A percentile compares a stretch with the other conserved stretches of the same genome.
These are phyloP conservation scores for Acanthis flammea DNA, from an alignment of 2,797 vertebrate species.

Conservation along the genomic window DNA sequence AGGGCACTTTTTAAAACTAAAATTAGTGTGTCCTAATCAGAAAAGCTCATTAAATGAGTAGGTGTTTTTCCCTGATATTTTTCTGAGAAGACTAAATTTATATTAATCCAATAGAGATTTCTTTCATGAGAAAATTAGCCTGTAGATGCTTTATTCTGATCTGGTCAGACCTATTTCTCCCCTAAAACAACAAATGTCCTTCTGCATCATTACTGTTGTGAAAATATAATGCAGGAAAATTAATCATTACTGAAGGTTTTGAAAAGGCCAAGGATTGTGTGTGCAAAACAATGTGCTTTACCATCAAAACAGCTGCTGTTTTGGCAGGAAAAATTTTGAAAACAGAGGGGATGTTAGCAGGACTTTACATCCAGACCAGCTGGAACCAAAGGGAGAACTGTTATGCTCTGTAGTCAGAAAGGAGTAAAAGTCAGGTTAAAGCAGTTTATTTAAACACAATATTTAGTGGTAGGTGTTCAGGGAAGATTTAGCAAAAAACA, in stretches of 20 bases:
- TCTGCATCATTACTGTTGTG: background rate
- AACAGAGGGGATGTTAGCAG: background rate
- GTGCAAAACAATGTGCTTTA: background rate
- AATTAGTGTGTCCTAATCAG: background rate
- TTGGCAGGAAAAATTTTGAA: background rate
- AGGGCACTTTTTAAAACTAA: background rate
- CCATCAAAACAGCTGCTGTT: background rate
- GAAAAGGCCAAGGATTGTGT: background rate
- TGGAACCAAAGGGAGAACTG: background rate
- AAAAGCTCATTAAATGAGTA: background rate
- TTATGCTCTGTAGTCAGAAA: background rate
- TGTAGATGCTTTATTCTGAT: background rate
- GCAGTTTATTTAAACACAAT: background rate
- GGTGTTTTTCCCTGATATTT: background rate
- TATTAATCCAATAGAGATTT: background rate
- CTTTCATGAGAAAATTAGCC: background rate
- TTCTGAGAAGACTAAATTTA: background rate
- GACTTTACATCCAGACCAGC: background rate
- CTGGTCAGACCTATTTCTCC: background rate
- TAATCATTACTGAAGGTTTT: conserved; percentile 26
- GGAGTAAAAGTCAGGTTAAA: background rate
- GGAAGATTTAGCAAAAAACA: background rate
- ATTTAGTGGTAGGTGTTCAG: background rate
- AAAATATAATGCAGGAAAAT: background rate
- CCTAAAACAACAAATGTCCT: background rate